Conservation (phyloP, 2,113 vertebrate species). For the Eidolon helvum region DNA sequence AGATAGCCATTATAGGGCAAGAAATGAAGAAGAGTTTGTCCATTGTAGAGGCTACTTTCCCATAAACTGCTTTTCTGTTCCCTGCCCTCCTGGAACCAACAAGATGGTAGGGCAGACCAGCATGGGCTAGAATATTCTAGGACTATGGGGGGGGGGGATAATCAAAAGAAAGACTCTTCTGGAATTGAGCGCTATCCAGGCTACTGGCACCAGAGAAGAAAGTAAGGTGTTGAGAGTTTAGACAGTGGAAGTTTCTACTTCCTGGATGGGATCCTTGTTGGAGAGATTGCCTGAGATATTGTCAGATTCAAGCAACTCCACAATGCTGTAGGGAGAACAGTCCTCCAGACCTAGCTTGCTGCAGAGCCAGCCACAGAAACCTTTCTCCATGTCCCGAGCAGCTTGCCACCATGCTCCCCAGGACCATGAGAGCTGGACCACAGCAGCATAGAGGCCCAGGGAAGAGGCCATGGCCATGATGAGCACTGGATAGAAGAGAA, state of each 20-base stretch:
- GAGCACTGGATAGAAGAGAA: conserved; percentile 97
- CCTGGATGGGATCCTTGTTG: conserved; percentile 87
- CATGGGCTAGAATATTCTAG: conserved; percentile 25
- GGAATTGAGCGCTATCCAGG: neutral
- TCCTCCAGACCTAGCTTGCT: conserved; percentile 97
- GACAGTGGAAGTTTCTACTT: conserved; percentile 92
- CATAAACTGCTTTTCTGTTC: neutral
- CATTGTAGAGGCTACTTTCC: neutral
- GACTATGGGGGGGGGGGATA: neutral
- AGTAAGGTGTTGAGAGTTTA: conserved; percentile 61
- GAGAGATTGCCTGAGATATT: conserved; percentile 92
- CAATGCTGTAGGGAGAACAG: conserved; percentile 97
- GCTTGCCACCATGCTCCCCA: conserved; percentile 95
- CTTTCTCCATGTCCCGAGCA: conserved; percentile 97
- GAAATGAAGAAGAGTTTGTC: neutral
- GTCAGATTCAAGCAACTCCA: conserved; percentile 96
- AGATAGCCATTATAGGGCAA: neutral
- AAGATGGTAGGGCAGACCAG: neutral
- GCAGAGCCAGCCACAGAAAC: conserved; percentile 98
- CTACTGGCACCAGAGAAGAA: neutral
- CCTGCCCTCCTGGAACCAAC: neutral
- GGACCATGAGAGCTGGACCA: conserved; percentile 96
- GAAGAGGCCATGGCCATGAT: conserved; percentile 94
- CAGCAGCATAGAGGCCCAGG: conserved; percentile 92
- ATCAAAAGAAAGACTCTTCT: neutral